Conservation (phyloP, 2,888 invertebrate genomes). For the Metalampra italica region DNA sequence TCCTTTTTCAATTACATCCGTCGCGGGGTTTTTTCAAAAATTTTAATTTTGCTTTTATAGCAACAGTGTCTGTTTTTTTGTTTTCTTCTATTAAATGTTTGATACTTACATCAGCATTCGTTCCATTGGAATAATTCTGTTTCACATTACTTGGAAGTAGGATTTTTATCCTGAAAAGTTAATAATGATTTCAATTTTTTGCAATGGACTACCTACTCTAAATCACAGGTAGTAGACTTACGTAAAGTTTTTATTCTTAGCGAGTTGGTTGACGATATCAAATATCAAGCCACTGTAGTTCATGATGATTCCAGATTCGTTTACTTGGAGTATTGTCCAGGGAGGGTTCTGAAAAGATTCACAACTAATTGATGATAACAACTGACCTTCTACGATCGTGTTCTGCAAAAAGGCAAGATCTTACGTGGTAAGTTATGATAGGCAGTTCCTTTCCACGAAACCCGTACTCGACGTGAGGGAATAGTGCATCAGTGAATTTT, state of each 20-base stretch:
- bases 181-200: neutral
- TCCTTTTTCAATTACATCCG: no score
- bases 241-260: slow-evolving; percentile 89
- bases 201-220: no score
- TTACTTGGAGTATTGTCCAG: slow-evolving; percentile 86
- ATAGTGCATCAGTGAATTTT: slow-evolving; percentile 82
- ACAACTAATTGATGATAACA: neutral
- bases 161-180: slow-evolving; percentile 53
- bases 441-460: slow-evolving; percentile 86
- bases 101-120: slow-evolving; percentile 46
- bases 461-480: slow-evolving; percentile 88
- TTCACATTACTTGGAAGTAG: slow-evolving; percentile 45
- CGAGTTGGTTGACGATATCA: slow-evolving; percentile 87
- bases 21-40: no score
- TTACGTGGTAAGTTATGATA: slow-evolving; percentile 87
- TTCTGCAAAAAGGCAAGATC: slow-evolving; percentile 19
- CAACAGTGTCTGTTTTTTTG: no score
- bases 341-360: slow-evolving; percentile 86
- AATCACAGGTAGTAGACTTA: slow-evolving; percentile 46
- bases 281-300: slow-evolving; percentile 86
- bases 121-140: slow-evolving; percentile 39
- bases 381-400: no score
- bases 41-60: no score
- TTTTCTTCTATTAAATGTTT: no score
- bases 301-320: slow-evolving; percentile 76